Base-by-base conservation (phyloP, 2,888 invertebrate species). In the Liposcelis brunnea region DNA sequence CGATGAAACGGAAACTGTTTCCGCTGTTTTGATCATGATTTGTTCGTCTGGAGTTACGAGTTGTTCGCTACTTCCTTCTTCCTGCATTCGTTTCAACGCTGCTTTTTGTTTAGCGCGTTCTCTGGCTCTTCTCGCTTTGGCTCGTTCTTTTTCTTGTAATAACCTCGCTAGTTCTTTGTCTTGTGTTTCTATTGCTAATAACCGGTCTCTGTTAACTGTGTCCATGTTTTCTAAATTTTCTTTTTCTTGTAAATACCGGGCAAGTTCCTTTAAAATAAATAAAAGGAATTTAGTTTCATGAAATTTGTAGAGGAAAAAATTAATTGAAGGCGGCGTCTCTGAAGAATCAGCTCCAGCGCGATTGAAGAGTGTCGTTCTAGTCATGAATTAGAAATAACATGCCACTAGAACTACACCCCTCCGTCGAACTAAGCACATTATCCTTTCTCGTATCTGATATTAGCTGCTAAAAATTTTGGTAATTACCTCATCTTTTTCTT, bases 111-210 rank as follows among this genome's bases (percentile, higher is more conserved):
- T 57, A 2, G 80, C 80, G 53, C 74, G 69, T 56, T 82, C 81
- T 53, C 76, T 70, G 6, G 80, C 79, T 50, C 79, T 67, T 54
- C 73, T 73, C 2, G 75, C 74, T 59, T 78, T 77, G 14, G 75
- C 75, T 53, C 76, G 70, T 59, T 83, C 82, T 54, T 74, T 66
- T 58, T 82, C 82, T 59, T 83, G 82, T 38, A 84, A 61, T 65
- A 82, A 71, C 58, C 75, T 74, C 2, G 83, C 83, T 43, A 83
- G 59, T 59, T 83, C 83, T 49, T 80, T 75, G 56, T 84, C 83
- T 59, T 83, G 82, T 1, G 80, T 80, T 62, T 84, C 82, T 53
- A 82, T 79, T 2, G 82, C 82, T 50, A 81, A 58, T 55, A 77
- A 66, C 50, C 77, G 69, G 61, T 80, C 80, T 19, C 64, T 58